These are phyloP conservation scores for Diachrysia chrysitis DNA, from an alignment of 2,888 invertebrate species.

Conservation along the genomic window DNA sequence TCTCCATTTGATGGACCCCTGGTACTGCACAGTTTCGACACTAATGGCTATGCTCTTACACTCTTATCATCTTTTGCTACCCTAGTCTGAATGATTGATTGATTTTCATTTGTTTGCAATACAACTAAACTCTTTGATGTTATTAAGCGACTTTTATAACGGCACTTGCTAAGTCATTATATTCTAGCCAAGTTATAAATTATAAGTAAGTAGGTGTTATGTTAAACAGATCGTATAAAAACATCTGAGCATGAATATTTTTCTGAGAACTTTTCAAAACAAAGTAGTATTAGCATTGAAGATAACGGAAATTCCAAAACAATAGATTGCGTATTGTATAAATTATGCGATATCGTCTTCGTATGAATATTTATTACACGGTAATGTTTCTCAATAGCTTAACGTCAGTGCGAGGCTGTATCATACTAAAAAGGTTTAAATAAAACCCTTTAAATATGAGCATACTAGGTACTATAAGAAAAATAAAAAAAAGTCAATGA, in stretches of 20 bases:
- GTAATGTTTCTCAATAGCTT: constrained; percentile 34
- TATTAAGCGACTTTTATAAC: background rate
- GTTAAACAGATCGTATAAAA: constrained; percentile 3
- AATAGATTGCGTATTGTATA: constrained; percentile 36
- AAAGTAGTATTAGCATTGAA: constrained; percentile 36
- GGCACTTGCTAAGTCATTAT: background rate
- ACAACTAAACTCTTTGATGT: background rate
- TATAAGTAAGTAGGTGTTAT: background rate
- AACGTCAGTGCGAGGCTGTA: background rate
- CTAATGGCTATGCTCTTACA: constrained; percentile 56
- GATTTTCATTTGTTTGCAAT: constrained; percentile 33
- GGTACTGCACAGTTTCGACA: constrained; percentile 69
- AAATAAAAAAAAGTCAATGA: background rate
- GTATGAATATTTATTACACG: constrained; percentile 28
- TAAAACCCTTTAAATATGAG: background rate
- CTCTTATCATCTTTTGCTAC: constrained; percentile 46
- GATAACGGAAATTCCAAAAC: constrained; percentile 44
- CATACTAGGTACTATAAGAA: background rate
- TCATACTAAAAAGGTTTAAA: background rate
- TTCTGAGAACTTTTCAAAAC: constrained; percentile 22
- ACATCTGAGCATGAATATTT: constrained; percentile 22
- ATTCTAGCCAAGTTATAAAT: background rate
- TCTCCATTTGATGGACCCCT: constrained; percentile 76
- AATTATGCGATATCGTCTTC: constrained; percentile 29
- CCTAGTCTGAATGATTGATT: constrained; percentile 45